Conservation (phyloP, 1,140 invertebrate genomes). For the Drosophila lini region DNA sequence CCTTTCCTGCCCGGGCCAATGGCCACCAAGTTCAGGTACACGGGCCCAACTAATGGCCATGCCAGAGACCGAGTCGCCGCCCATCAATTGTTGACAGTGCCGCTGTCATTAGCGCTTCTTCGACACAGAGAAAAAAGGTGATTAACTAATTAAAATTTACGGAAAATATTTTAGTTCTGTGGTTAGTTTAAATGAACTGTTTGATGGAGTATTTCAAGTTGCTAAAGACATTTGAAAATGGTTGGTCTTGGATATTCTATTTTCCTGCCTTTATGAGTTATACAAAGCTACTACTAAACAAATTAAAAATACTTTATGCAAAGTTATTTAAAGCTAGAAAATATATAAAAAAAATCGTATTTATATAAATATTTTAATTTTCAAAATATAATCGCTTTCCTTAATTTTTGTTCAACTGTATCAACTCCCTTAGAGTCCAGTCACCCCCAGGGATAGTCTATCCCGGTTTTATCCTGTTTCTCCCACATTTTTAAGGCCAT, state of each 20-base stretch:
- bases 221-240: neutral
- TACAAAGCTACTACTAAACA: neutral
- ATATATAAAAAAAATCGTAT: no score
- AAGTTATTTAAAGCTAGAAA: neutral
- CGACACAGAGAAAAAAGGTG: neutral
- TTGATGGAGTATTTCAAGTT: accelerated
- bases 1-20: constrained; percentile 8
- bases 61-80: constrained; percentile 21
- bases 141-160: neutral
- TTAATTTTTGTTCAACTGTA: neutral
- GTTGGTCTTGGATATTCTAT: neutral
- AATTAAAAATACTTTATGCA: neutral
- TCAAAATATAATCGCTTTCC: neutral
- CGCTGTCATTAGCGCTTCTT: constrained; percentile 65
- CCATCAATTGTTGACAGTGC: constrained; percentile 65
- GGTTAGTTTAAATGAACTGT: accelerated
- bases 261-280: neutral
- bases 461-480: constrained; percentile 11
- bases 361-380: neutral
- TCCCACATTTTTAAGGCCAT: constrained; percentile 32
- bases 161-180: neutral
- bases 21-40: constrained; percentile 67
- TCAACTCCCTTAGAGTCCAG: constrained; percentile 39
- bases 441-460: constrained; percentile 31
- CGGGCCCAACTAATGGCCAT: constrained; percentile 46